Base-by-base conservation (phyloP, 2,113 vertebrate genomes). In the Pachyramphus minor region DNA sequence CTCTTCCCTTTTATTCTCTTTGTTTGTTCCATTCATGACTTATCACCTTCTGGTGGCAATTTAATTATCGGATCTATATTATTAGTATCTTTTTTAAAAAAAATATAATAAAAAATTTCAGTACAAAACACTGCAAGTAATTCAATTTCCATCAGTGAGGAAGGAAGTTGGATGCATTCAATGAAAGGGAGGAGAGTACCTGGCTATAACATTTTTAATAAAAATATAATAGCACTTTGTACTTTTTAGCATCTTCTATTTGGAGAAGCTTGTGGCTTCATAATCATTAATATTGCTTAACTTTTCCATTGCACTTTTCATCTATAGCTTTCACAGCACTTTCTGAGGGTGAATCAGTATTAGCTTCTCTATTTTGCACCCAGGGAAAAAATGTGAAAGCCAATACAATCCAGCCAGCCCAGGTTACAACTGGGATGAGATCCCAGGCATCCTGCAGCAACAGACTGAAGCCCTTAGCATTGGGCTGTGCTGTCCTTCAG, bases 61-160 rank as follows among this genome's bases (percentile, higher is more conserved):
- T 97, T 97, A 97, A 96, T 97, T 97, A 96, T 88, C 28, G 66
- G 84, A 95, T 95, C 95, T 96, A 97, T 97, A 95, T 96, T 96
- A 94, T 96, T 97, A 90, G 87, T 93, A 87, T 84, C 10, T 64
- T 62, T 92, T 89, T 93, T 79, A n/a, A 39, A 89, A 39, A 89
- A 89, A 88, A 58, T 86, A 75, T 89, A 97, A 96, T 96, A 96
- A 93, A 95, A 91, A 71, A 66, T 21, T 86, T 90, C 95, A 91
- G 91, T 72, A 96, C 83, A 95, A 96, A 96, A 94, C 85, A 96
- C 81, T 94, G 92, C 90, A 93, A 96, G 96, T 96, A 97, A 97
- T 96, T 96, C 96, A 93, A 84, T 97, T 97, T 96, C 84, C 95
- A 95, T 93, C 95, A 87, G 37, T 59, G n/a, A 84, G 92, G 95